A percentile compares a stretch with the other conserved stretches of the same genome.
Evolutionary conservation across 2,113 vertebrate genomes (phyloP).

Genomic region (Aramus guarauna): DNA sequence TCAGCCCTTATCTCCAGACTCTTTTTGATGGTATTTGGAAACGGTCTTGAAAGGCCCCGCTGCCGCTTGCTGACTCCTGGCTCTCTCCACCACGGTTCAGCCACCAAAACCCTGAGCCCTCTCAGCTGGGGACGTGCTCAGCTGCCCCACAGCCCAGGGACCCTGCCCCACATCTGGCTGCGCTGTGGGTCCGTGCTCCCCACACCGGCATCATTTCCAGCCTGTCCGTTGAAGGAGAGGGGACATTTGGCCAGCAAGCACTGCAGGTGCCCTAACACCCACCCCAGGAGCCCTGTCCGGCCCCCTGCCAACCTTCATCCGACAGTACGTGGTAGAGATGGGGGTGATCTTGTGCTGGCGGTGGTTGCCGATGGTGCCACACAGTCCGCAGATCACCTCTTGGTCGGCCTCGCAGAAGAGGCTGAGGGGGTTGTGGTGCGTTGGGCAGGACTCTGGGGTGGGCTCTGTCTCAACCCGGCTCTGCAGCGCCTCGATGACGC

Average conservation of each 20-base stretch:
- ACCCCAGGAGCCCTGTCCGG: not conserved
- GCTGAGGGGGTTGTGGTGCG: conserved; percentile 82
- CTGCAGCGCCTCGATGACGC: conserved; percentile 72
- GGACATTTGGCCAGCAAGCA: not conserved
- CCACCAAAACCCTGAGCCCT: not conserved
- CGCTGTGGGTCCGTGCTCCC: not conserved
- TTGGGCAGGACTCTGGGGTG: conserved; percentile 54
- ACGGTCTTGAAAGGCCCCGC: not conserved
- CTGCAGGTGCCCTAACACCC: not conserved
- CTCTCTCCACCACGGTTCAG: not conserved
- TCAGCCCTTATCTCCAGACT: not conserved
- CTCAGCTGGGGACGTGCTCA: not conserved
- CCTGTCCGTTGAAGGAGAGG: not conserved
- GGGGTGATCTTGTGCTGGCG: conserved; percentile 78
- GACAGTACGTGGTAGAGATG: conserved; percentile 75
- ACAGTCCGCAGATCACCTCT: conserved; percentile 83
- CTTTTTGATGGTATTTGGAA: not conserved
- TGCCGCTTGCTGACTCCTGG: not conserved
- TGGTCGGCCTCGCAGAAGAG: conserved; percentile 85
- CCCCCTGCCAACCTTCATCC: conserved; percentile 78
- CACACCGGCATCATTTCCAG: not conserved
- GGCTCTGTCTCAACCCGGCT: conserved; percentile 44
- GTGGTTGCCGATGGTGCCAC: conserved; percentile 82
- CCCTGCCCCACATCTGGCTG: not conserved
- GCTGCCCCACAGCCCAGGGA: not conserved